A percentile compares a stretch with the other conserved stretches of the same genome.
These are phyloP conservation scores for Perca fluviatilis DNA, from an alignment of 2,113 vertebrate genomes.

Conservation along the genomic window DNA sequence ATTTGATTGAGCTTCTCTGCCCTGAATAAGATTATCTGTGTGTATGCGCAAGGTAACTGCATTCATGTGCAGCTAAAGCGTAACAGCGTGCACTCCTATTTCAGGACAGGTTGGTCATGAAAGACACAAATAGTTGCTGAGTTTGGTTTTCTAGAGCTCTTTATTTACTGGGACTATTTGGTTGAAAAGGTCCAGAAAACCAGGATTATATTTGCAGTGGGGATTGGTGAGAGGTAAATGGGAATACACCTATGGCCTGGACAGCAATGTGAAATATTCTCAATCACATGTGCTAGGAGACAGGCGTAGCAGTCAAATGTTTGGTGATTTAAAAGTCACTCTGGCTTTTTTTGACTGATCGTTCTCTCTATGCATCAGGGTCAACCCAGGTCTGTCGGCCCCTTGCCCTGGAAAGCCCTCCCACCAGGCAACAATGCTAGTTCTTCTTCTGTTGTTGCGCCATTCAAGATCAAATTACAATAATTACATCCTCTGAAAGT, in stretches of 20 bases:
- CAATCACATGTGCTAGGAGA: conserved; percentile 49
- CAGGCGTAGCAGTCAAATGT: conserved; percentile 48
- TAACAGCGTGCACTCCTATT: not conserved
- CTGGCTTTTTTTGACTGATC: conserved; percentile 62
- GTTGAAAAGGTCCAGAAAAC: conserved; percentile 11
- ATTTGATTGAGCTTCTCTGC: conserved; percentile 50
- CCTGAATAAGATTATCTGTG: conserved; percentile 44
- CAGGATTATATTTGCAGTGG: conserved; percentile 5
- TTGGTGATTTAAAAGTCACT: conserved; percentile 66
- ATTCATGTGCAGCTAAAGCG: not conserved
- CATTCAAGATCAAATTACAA: conserved; percentile 66
- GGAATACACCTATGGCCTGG: conserved; percentile 43
- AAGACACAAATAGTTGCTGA: conserved; percentile 26
- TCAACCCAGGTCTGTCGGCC: conserved; percentile 57
- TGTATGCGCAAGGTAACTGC: conserved; percentile 2
- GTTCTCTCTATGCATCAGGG: conserved; percentile 50
- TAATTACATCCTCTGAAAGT: conserved; percentile 58
- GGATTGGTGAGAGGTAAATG: conserved; percentile 29
- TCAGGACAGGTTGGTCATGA: conserved; percentile 48
- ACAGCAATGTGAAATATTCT: conserved; percentile 46
- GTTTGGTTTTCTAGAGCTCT: not conserved
- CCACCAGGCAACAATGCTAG: conserved; percentile 32
- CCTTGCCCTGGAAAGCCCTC: conserved; percentile 46
- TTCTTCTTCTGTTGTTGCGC: conserved; percentile 40
- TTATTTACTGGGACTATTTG: conserved; percentile 25